Conservation (phyloP, 2,113 vertebrate species). For the Chionodraco myersi region DNA sequence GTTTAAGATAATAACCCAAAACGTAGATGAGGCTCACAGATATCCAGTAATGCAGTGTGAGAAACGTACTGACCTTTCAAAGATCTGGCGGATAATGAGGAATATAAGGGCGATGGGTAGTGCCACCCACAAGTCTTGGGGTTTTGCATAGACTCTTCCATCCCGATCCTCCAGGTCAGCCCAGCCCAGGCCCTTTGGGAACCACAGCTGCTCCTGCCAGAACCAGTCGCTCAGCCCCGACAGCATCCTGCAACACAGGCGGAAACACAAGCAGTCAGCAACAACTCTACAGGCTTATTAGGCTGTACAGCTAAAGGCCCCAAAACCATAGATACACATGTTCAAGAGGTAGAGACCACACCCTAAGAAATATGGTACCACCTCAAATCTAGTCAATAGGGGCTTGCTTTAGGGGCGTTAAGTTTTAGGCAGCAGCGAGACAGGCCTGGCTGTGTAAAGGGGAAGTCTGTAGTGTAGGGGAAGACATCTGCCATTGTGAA, state of each 20-base stretch:
- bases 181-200: conserved; percentile 93
- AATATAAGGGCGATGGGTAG: conserved; percentile 91
- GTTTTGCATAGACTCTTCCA: conserved; percentile 90
- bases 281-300: conserved; percentile 1
- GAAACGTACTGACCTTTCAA: conserved; percentile 88
- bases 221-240: conserved; percentile 89
- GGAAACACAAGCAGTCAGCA: conserved; percentile 1
- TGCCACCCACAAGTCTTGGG: conserved; percentile 88
- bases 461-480: not conserved
- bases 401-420: not conserved
- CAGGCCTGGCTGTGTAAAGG: not conserved
- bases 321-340: not conserved
- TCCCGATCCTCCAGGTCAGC: conserved; percentile 91
- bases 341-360: conserved; percentile 7
- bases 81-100: conserved; percentile 90
- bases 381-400: not conserved
- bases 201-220: conserved; percentile 96
- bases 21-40: not conserved
- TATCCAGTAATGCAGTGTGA: not conserved
- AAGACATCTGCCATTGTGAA: conserved; percentile 24
- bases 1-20: conserved; percentile 2
- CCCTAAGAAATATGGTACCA: not conserved
- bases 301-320: not conserved
- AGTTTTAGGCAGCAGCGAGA: not conserved
- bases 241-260: conserved; percentile 86